These are phyloP conservation scores for Plectrocnemia conspersa DNA, from an alignment of 1,140 invertebrate genomes.

Conservation along the genomic window DNA sequence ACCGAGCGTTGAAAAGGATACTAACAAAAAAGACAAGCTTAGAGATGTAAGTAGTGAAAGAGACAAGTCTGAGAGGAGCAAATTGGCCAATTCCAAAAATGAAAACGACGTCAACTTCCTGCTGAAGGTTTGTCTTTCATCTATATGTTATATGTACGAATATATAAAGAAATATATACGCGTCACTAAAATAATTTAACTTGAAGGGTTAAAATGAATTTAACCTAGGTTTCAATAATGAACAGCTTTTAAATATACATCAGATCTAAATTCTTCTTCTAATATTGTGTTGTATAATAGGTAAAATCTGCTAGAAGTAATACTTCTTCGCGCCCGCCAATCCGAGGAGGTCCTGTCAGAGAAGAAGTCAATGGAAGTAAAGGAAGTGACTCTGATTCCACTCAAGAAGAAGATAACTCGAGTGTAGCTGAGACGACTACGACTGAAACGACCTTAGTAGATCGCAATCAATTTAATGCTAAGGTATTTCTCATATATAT, in stretches of 20 bases:
- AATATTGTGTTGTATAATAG: conserved; percentile 15
- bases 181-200: not conserved
- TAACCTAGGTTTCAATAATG: no score
- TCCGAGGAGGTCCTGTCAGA: conserved; percentile 45
- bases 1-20: conserved; percentile 49
- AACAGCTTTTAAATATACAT: no score
- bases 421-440: conserved; percentile 45
- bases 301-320: conserved; percentile 25
- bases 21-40: conserved; percentile 44
- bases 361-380: conserved; percentile 38
- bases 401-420: conserved; percentile 47
- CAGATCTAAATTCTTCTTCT: conserved; percentile 8
- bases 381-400: conserved; percentile 33
- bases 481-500: conserved; percentile 39
- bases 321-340: conserved; percentile 42
- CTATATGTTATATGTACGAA: no score
- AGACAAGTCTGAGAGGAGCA: conserved; percentile 38
- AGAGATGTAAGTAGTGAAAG: conserved; percentile 46
- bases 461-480: conserved; percentile 45
- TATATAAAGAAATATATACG: no score
- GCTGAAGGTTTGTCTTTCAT: conserved; percentile 48
- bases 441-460: conserved; percentile 46
- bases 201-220: not conserved
- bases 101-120: conserved; percentile 57
- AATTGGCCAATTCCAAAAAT: conserved; percentile 35